Evolutionary conservation across 2,888 invertebrate species (phyloP).

Genomic region (Branchipolynoe longqiensis): DNA sequence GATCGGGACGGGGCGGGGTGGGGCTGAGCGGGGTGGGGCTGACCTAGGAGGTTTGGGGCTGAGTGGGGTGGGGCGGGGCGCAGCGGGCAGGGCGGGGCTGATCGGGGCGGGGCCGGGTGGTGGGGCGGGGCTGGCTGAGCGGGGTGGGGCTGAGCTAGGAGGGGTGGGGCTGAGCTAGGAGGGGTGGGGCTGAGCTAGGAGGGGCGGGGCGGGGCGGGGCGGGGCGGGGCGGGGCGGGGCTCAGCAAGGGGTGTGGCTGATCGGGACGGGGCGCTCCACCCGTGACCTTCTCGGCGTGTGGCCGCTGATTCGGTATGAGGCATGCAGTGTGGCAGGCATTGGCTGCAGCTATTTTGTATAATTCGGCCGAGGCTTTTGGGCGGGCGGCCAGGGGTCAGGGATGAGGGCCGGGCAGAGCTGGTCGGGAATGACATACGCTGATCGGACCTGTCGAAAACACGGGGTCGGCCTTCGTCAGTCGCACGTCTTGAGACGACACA

Average conservation of each 20-base stretch:
- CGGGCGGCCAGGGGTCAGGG: slow-evolving; percentile 33
- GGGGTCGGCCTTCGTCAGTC: slow-evolving; percentile 33
- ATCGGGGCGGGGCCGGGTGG: too few species aligned
- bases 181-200: too few species aligned
- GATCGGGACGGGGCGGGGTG: too few species aligned
- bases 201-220: too few species aligned
- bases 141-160: too few species aligned
- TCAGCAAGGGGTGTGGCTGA: not conserved
- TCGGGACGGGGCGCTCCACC: slow-evolving; percentile 2
- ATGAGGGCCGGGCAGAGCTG: slow-evolving; percentile 39
- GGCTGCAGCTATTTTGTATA: slow-evolving; percentile 50
- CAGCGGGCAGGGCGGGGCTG: too few species aligned
- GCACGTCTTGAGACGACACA: slow-evolving; percentile 22
- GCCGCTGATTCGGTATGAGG: slow-evolving; percentile 51
- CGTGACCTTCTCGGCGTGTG: slow-evolving; percentile 39
- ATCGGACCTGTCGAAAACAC: slow-evolving; percentile 47
- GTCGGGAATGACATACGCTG: slow-evolving; percentile 44
- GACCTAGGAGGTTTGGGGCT: too few species aligned
- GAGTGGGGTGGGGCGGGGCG: too few species aligned
- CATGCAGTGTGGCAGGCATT: slow-evolving; percentile 55
- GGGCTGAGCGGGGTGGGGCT: too few species aligned
- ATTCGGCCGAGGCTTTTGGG: not conserved
- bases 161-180: too few species aligned
- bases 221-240: too few species aligned
- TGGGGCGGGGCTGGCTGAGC: too few species aligned